A percentile compares a stretch with the other conserved stretches of the same genome.
Evolutionary conservation across 2,888 invertebrate species (phyloP).

Genomic region (Elegia similella): DNA sequence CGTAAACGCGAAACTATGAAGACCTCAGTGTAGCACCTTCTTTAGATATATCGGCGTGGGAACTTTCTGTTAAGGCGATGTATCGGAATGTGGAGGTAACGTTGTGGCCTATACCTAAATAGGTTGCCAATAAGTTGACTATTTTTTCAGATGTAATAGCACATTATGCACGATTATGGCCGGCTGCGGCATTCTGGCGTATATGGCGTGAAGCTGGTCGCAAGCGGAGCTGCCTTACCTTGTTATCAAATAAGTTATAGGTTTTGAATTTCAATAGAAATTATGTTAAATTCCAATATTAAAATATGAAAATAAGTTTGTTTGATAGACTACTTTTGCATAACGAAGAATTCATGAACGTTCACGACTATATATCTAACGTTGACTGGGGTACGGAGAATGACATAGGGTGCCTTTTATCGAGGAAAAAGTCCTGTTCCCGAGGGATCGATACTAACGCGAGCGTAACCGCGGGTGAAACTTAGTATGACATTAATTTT

Average conservation of each 20-base stretch:
- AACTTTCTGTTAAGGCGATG: conserved; percentile 11
- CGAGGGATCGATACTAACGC: no score
- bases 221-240: conserved; percentile 4
- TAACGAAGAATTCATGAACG: no score
- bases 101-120: conserved; percentile 7
- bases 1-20: no score
- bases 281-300: not conserved
- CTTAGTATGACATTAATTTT: no score
- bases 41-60: conserved; percentile 2
- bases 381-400: no score
- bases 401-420: no score
- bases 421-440: no score
- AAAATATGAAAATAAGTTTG: not conserved
- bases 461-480: no score
- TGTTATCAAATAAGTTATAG: not conserved
- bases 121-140: not conserved
- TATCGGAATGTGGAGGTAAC: conserved; percentile 14
- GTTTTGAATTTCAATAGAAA: not conserved
- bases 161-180: conserved; percentile 9
- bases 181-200: not conserved
- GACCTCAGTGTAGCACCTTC: not conserved
- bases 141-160: conserved; percentile 10
- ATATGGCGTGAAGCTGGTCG: conserved; percentile 5
- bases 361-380: no score
- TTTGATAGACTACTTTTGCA: no score